Evolutionary conservation across 92 coral and sea anemone species (phyloP).

Genomic region (Desmophyllum pertusum): DNA sequence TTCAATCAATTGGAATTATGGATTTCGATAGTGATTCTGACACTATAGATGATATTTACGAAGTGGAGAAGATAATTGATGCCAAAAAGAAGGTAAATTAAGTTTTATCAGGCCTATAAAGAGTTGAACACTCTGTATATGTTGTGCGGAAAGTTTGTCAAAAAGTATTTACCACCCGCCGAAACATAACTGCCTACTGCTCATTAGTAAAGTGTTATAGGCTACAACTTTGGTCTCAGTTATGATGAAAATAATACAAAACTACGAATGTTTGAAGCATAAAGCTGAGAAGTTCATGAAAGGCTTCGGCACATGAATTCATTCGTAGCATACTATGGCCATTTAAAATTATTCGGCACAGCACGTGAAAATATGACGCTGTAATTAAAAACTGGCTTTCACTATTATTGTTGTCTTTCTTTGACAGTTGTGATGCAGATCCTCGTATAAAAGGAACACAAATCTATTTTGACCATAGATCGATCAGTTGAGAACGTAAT

Average conservation of each 20-base stretch:
- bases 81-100: constrained; percentile 41
- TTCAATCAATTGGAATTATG: background rate
- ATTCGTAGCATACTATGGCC: no score
- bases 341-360: no score
- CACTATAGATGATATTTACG: constrained; percentile 31
- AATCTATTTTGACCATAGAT: no score
- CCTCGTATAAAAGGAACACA: no score
- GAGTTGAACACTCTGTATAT: background rate
- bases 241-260: no score
- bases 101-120: background rate
- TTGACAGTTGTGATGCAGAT: no score
- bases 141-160: background rate
- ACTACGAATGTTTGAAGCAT: background rate
- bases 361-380: background rate
- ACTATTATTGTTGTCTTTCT: no score
- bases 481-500: no score
- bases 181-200: background rate
- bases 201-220: background rate
- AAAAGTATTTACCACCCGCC: background rate
- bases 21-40: constrained; percentile 22
- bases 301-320: no score
- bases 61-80: constrained; percentile 71
- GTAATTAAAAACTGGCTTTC: no score
- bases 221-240: background rate
- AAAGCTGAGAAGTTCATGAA: background rate